These are phyloP conservation scores for Eupeodes corollae DNA, from an alignment of 1,140 invertebrate species.

Conservation along the genomic window DNA sequence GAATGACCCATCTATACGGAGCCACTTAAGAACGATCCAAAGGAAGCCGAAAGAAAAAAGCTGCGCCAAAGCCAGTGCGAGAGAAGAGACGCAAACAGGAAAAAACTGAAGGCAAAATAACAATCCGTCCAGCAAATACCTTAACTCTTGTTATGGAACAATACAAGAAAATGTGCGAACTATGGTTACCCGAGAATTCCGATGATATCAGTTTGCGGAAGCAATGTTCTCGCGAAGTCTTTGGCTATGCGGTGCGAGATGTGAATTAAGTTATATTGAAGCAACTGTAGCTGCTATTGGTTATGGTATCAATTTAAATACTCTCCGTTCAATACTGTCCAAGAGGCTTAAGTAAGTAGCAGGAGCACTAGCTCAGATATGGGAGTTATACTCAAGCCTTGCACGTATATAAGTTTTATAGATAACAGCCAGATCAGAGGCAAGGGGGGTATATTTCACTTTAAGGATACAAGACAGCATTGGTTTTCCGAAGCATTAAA, in stretches of 20 bases:
- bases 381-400: no score
- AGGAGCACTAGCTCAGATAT: no score
- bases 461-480: no score
- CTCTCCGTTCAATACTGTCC: no score
- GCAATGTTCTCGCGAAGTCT: conserved; percentile 51
- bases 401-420: no score
- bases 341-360: no score
- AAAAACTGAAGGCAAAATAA: conserved; percentile 23
- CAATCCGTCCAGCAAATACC: conserved; percentile 31
- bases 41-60: conserved; percentile 44
- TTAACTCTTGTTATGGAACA: conserved; percentile 41
- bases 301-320: no score
- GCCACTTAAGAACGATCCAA: conserved; percentile 45
- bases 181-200: conserved; percentile 52
- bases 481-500: no score
- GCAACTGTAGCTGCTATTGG: conserved; percentile 53
- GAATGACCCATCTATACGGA: conserved; percentile 42
- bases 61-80: conserved; percentile 42
- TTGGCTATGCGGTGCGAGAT: conserved; percentile 62
- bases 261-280: conserved; percentile 57
- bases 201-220: conserved; percentile 43
- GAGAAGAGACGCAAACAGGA: conserved; percentile 36
- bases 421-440: no score
- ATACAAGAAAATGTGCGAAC: conserved; percentile 47
- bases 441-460: no score